Evolutionary conservation across 2,797 vertebrate species (phyloP), one percentile per base, ranked within the genome.

Genomic region (Pteronotus mesoamericanus): DNA sequence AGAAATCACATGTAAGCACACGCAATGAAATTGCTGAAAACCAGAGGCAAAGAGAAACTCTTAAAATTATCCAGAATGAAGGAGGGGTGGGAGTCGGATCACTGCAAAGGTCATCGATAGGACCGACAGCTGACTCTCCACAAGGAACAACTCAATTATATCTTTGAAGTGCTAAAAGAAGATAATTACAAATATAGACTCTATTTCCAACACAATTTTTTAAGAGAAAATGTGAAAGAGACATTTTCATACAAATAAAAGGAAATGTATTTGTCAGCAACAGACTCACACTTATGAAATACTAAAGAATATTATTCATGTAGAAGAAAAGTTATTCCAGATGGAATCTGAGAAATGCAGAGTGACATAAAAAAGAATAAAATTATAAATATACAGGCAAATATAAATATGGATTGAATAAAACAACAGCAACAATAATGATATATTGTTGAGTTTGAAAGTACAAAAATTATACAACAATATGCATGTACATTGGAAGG

Each of bases 291-390:
- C 7, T 79, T 61, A 57, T 32, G 39, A 94, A 71, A 96, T 51
- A 61, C 24, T 72, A 57, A 51, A 88, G 53, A 4, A 77, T 74
- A 89, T 69, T 86, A 86, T 57, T 74, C 42, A 86, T 18, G 22
- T 53, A 68, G 11, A 86, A 89, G 9, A 61, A 88, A 61, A 82
- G 83, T 29, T 61, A 66, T 87, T 92, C 29, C 26, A 86, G 24
- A 71, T 46, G 44, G 44, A 93, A 91, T 75, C 0, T 59, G 53
- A 68, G 83, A 55, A 42, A 39, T 51, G 14, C n/a, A 57, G 24
- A 86, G 69, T 77, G 34, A 39, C 78, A 93, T 48, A 55, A 91
- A 96, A 85, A 24, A 51, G 21, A 92, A 82, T 80, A 79, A 74
- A 89, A 16, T 71, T 69, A 68, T 86, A 74, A 93, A 82, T 64